phyloP scores from a whole-genome alignment of 1,140 invertebrate species.

The Drosophila trapezifrons region DNA sequence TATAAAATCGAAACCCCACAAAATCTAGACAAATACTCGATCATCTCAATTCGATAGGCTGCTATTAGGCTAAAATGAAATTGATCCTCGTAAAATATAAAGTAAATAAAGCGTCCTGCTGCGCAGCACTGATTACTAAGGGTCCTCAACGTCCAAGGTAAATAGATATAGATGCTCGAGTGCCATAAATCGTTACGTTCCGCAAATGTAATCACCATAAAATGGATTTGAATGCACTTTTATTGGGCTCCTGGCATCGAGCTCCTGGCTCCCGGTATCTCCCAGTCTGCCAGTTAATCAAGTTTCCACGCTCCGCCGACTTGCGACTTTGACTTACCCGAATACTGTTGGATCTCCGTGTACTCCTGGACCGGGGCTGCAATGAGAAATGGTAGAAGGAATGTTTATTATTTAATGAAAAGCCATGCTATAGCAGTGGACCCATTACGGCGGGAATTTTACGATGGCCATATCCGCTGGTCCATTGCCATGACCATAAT shows the following conservation, averaged over 20 bases:
- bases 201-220: conserved; percentile 45
- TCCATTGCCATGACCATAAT: conserved; percentile 69
- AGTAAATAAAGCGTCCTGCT: conserved; percentile 1
- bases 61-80: neutral
- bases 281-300: conserved; percentile 15
- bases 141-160: neutral
- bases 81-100: conserved; percentile 5
- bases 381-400: conserved; percentile 46
- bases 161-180: neutral
- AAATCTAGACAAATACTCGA: neutral
- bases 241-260: conserved; percentile 22
- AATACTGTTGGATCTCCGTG: conserved; percentile 81
- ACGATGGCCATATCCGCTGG: conserved; percentile 75
- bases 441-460: conserved; percentile 57
- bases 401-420: conserved; percentile 57
- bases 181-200: conserved; percentile 22
- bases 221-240: conserved; percentile 36
- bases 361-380: conserved; percentile 79
- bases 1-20: neutral
- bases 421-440: conserved; percentile 31
- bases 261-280: conserved; percentile 3
- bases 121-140: neutral
- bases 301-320: conserved; percentile 6
- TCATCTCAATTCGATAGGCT: neutral
- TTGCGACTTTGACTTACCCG: conserved; percentile 60